Base-by-base conservation (phyloP, 2,797 vertebrate species). In the Vultur gryphus region DNA sequence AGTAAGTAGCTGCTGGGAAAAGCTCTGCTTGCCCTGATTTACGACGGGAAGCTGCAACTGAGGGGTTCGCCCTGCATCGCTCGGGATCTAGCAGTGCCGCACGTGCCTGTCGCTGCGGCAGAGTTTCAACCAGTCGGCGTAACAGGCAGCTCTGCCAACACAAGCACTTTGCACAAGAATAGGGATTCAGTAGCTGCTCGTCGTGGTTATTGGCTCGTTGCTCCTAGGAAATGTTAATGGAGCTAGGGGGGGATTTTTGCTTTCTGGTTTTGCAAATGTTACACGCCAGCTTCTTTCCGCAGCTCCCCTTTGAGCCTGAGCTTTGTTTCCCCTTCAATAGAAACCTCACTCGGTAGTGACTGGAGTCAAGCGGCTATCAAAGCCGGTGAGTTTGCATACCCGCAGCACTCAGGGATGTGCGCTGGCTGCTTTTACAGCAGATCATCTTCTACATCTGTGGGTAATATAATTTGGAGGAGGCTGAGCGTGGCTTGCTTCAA, bases 1-100 rank as follows among this genome's bases (percentile, higher is more conserved):
- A 99, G 99, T 99, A 95, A 99, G 99, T 98, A 76, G 31, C 59
- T 37, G 4, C 55, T 8, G 25, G 31, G 61, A 57, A 52, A 19
- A 35, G 28, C 65, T 75, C 31, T 9, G 4, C 25, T 51, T 19
- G 5, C 29, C 39, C 24, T 3, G 17, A 6, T 21, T 16, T 57
- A 49, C 71, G 46, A 28, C 7, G 6, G 58, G 29, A 67, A 16
- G 55, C 84, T 90, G 19, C 16, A 35, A 10, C 20, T 19, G 29
- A 15, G 44, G n/a, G 31, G 26, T 58, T 81, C 62, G 41, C 33
- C 10, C 39, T 7, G 26, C 4, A 24, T 35, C 13, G 0, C 54
- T 21, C 1, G 17, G 70, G 17, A 10, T 25, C 17, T 7, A 8
- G 39, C 52, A 5, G 70, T 8, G 33, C 41, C 25, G 2, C 26